Base-by-base conservation (phyloP, 2,113 vertebrate genomes). In the Ciconia boyciana region DNA sequence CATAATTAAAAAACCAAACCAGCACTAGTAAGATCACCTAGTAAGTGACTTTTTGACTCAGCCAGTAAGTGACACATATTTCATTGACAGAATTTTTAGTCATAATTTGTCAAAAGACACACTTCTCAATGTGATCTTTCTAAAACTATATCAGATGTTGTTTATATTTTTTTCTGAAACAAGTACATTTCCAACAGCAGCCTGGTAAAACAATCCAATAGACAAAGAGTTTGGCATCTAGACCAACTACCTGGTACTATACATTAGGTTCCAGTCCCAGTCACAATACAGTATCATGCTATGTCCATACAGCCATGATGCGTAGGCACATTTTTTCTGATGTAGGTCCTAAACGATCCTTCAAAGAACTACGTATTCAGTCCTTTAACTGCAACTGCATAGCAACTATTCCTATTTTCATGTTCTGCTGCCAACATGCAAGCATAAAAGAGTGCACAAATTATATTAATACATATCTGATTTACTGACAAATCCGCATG, bases 251-350 rank as follows among this genome's bases (percentile, higher is more conserved):
- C 51, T 86, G 52, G 20, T 52, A 15, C 16, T 16, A 1, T 4
- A 39, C 7, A 11, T 19, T n/a, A 18, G 7, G 19, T 83, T 87
- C 54, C 43, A 79, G 78, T n/a, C 31, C 26, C 18, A 29, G 69
- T 43, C 49, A 51, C 46, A 58, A 9, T 34, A 11, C 8, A 55
- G 6, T 19, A 51, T 25, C 41, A n/a, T 11, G 32, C 65, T 75
- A 4, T 9, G 12, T 41, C 39, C 48, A 16, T 9, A 46, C 20
- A 70, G 25, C n/a, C 16, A 28, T 2, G 0, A 31, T 1, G 2
- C 1, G 1, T 4, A 34, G 39, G 36, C 25, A 60, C 22, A 12
- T 54, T 69, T 80, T 43, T 69, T 41, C 69, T 65, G 52, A 29
- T 41, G 5, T 1, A 54, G 18, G 28, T 20, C 29, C 51, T 74